These are phyloP conservation scores for Calypte anna DNA, from an alignment of 2,113 vertebrate species.

Conservation along the genomic window DNA sequence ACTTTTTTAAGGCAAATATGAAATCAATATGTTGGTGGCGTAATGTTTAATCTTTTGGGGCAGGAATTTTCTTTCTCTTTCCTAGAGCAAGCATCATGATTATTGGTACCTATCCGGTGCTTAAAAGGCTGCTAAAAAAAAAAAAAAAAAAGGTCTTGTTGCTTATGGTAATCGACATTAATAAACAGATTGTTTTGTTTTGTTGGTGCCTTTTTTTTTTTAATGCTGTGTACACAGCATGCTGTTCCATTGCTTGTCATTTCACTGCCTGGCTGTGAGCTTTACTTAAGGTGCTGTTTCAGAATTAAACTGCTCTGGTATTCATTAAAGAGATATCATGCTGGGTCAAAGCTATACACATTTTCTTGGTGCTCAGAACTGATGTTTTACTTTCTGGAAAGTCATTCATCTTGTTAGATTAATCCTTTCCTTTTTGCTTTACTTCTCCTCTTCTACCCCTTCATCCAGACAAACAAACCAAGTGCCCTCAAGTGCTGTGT, in stretches of 20 bases:
- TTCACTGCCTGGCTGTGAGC: neutral
- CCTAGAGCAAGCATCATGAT: neutral
- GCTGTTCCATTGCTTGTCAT: neutral
- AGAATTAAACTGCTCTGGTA: neutral
- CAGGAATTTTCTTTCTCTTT: neutral
- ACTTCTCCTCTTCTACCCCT: neutral
- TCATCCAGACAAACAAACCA: neutral
- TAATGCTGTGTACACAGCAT: rapidly evolving
- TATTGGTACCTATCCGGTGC: neutral
- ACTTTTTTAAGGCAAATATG: neutral
- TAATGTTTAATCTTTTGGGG: neutral
- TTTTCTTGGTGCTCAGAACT: neutral
- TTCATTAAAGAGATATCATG: neutral
- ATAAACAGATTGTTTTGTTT: neutral
- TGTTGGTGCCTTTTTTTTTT: neutral
- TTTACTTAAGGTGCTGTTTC: neutral
- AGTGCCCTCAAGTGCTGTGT: neutral
- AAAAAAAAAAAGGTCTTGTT: neutral
- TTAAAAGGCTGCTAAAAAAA: neutral
- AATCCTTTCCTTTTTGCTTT: neutral
- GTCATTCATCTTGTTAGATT: neutral
- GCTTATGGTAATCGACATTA: neutral
- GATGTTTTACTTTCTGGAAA: neutral
- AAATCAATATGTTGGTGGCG: neutral
- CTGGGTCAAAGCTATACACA: neutral